Base-by-base conservation (phyloP, 1,140 invertebrate genomes). In the Drosophila mojavensis region DNA sequence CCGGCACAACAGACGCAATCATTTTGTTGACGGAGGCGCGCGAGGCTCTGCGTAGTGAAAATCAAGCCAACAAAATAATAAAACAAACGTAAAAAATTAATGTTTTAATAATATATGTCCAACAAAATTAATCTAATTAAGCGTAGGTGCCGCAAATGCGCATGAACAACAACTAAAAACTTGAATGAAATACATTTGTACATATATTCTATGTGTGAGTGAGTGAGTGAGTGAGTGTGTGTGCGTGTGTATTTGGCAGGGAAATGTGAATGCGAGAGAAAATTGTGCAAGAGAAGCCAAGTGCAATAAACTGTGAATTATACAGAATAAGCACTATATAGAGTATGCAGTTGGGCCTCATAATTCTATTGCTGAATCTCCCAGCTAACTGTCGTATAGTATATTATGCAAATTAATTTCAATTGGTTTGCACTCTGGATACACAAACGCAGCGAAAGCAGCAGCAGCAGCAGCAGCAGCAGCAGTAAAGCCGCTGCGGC, bases 1-100 rank as follows among this genome's bases (percentile, higher is more conserved):
- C 90, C 90, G 90, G 90, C 90, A 91, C 75, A 91, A 91, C 83
- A 91, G 90, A 91, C 90, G 81, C 80, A 90, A 89, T 74, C 65
- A 62, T 66, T 82, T 73, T 75, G 58, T 84, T 77, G 84, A 64
- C 73, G 67, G 68, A 81, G 69, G 53, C 83, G 83, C 83, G 79
- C 70, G 77, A 78, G 59, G 63, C 61, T 64, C 28, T 41, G 28
- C 54, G 43, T 33, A 82, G 77, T 66, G 54, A 74, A 78, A 71
- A 72, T 51, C 51, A 79, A 86, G 69, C 67, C 24, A 60, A 67
- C 30, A 58, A 62, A 61, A 45, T 15, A 45, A 5, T 9, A 47
- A 15, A 47, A 47, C 15, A 47, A 47, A 15, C 43, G 5, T 48
- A 41, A 59, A 64, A 53, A 17, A 17, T 1, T 0, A 64, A 39